phyloP scores from a whole-genome alignment of 2,888 invertebrate species.

The Amblyjoppa proteus region DNA sequence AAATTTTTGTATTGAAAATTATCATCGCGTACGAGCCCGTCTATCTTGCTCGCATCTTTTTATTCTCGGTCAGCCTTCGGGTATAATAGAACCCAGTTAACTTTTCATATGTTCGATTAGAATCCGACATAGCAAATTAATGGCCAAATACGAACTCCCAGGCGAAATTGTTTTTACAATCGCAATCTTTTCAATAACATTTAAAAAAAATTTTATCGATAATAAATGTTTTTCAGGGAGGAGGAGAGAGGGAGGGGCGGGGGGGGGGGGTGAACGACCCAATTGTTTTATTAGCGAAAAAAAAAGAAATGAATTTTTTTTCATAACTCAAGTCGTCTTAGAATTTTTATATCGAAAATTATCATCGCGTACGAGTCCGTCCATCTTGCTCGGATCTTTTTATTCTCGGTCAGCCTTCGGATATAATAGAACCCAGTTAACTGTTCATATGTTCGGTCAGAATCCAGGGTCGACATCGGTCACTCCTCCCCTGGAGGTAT shows the following conservation, averaged over 20 bases:
- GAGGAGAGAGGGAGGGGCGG: too few species aligned
- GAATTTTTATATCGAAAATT: background rate
- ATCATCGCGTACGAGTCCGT: slow-evolving; percentile 4
- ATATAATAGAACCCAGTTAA: slow-evolving; percentile 16
- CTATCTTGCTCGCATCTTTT: background rate
- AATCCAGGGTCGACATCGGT: slow-evolving; percentile 27
- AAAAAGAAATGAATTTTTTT: too few species aligned
- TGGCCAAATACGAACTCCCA: background rate
- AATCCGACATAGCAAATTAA: background rate
- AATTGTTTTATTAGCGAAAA: too few species aligned
- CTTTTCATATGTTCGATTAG: slow-evolving; percentile 1
- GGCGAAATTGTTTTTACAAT: slow-evolving; percentile 14
- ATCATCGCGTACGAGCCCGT: background rate
- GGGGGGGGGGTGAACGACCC: too few species aligned
- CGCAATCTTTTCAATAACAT: background rate
- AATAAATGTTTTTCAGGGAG: background rate
- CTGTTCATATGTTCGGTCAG: slow-evolving; percentile 14
- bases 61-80: slow-evolving; percentile 1
- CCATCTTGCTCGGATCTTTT: background rate
- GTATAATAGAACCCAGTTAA: background rate
- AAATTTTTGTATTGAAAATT: background rate
- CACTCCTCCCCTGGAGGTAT: slow-evolving; percentile 16
- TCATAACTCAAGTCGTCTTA: too few species aligned
- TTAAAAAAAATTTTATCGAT: background rate
- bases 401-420: slow-evolving; percentile 15